phyloP scores from a whole-genome alignment of 1,140 invertebrate species.

The Triops cancriformis region DNA sequence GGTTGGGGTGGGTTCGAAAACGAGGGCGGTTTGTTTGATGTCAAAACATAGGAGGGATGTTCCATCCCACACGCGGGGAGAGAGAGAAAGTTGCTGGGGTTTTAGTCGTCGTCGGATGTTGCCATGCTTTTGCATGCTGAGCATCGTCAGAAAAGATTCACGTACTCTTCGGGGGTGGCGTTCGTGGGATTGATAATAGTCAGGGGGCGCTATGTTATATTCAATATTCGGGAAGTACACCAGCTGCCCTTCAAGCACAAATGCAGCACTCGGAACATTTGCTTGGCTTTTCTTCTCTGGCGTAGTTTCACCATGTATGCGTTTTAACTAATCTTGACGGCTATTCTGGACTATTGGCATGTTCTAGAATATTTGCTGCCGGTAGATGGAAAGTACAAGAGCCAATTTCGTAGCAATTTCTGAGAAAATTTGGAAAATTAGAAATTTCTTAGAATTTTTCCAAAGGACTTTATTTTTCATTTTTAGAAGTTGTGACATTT shows the following conservation, averaged over 20 bases:
- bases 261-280: neutral
- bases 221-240: neutral
- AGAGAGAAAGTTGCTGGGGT: neutral
- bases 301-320: too few relatives aligned
- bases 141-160: neutral
- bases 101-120: neutral
- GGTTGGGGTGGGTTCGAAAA: neutral
- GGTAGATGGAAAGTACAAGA: too few relatives aligned
- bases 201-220: neutral
- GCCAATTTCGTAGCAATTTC: too few relatives aligned
- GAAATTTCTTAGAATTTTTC: too few relatives aligned
- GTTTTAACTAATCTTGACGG: too few relatives aligned
- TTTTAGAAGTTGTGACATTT: too few relatives aligned
- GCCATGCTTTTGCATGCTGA: neutral
- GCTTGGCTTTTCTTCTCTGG: too few relatives aligned
- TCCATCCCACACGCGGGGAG: neutral
- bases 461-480: too few relatives aligned
- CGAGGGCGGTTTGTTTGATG: slow-evolving; percentile 12
- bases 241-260: neutral
- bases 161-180: neutral
- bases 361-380: too few relatives aligned
- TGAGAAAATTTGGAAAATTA: too few relatives aligned
- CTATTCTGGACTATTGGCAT: too few relatives aligned
- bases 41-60: slow-evolving; percentile 3
- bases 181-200: too few relatives aligned